Evolutionary conservation across 2,888 invertebrate species (phyloP), one percentile per base, ranked within the genome.

Genomic region (Lucinisca nassula): DNA sequence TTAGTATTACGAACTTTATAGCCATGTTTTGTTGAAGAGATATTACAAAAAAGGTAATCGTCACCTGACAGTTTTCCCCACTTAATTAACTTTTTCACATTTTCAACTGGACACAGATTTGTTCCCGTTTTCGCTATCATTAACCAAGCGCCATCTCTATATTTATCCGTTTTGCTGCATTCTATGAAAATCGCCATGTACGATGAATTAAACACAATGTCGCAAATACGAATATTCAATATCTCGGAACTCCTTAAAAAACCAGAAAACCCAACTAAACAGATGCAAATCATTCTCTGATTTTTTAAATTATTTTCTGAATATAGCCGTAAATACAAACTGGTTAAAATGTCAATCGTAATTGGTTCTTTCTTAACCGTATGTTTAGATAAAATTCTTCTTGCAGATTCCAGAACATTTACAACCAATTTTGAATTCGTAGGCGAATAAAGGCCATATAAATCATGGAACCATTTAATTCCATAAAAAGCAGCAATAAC

Each of bases 11-110:
- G 78, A 12, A 58, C 58, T 67, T 32, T 58, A 40, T 74, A 79
- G 2, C 84, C 79, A 35, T n/a, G 14, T n/a, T 37, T 61, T 12
- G 79, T 74, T 38, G 24, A 12, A 24, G 40, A 30, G 8, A 79
- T 38, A 79, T 79, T 84, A 58, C 84, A 84, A 74, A 84, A 84
- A 10, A 84, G 14, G 40, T n/a, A 84, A 84, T 79, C 78, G 27
- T 73, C 74, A 32, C 45, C 51, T 45, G 55, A 30, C n/a, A 83
- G 72, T 17, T 35, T 24, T 21, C 32, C 51, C 84, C 79, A 84
- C 27, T 79, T 14, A 30, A 84, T 78, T 38, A 35, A 83, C n/a
- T 40, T 77, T 35, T 40, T 17, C 30, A 78, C n/a, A 79, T 79
- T 75, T 70, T 30, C 30, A 32, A 67, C 37, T 35, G 84, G 79